Percentiles rank a stretch among this genome's conserved stretches.
Evolutionary conservation across 2,797 vertebrate species (phyloP).

Genomic region (Galagoides demidoff): DNA sequence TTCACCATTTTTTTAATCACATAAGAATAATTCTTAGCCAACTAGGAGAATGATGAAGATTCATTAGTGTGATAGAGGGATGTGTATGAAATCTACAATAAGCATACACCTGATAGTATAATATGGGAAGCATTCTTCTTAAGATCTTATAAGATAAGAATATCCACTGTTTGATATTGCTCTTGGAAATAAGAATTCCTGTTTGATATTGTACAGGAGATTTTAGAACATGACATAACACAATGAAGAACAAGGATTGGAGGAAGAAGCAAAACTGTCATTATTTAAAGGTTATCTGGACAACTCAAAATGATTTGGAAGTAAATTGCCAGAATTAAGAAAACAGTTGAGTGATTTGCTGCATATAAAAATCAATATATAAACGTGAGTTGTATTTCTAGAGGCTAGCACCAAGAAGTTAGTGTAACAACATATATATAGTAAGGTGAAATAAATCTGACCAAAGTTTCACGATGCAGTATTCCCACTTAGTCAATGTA

Average conservation of each 20-base stretch:
- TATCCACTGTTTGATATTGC: not conserved
- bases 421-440: not conserved
- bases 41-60: constrained; percentile 3
- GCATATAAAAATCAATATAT: not conserved
- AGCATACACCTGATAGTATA: not conserved
- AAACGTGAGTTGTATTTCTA: not conserved
- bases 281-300: not conserved
- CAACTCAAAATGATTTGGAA: not conserved
- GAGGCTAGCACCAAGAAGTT: not conserved
- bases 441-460: not conserved
- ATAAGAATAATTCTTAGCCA: constrained; percentile 33
- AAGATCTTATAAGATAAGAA: not conserved
- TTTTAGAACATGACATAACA: not conserved
- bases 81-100: not conserved
- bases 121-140: not conserved
- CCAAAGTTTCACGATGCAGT: not conserved
- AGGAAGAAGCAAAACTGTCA: not conserved
- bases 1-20: not conserved
- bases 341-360: not conserved
- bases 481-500: not conserved
- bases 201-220: not conserved
- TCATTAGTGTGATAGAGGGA: not conserved
- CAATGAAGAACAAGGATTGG: not conserved
- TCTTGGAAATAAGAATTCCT: not conserved
- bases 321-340: not conserved